phyloP scores from a whole-genome alignment of 2,113 vertebrate genomes.

The Heterocephalus glaber region DNA sequence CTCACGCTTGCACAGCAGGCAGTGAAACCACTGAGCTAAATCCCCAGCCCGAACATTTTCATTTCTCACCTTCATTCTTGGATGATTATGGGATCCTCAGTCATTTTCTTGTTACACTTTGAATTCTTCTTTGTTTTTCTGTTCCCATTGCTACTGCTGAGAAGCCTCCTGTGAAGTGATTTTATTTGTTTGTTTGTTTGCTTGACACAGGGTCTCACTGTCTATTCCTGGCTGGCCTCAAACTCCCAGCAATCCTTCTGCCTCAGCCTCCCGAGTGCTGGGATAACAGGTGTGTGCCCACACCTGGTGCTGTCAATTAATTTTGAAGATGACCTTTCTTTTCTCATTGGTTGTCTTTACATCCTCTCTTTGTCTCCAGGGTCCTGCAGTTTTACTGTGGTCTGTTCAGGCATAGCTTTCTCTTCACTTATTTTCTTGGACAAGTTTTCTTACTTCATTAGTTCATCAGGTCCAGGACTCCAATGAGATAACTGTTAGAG shows the following conservation, averaged over 20 bases:
- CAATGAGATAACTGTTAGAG: not conserved
- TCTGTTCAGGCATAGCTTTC: not conserved
- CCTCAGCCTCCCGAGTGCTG: not conserved
- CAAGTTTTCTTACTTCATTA: not conserved
- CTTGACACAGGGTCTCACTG: not conserved
- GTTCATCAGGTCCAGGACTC: not conserved
- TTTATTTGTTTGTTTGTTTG: not conserved
- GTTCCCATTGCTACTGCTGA: not conserved
- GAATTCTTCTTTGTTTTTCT: not conserved
- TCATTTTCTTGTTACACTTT: not conserved
- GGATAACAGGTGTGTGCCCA: not conserved
- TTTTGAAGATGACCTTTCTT: not conserved
- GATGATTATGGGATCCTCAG: not conserved
- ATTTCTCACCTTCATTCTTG: not conserved
- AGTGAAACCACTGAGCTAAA: too few species aligned
- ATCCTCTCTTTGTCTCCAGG: not conserved
- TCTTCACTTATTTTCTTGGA: slow-evolving; percentile 13
- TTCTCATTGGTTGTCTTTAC: not conserved
- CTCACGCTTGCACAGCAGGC: too few species aligned
- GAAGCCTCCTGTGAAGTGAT: not conserved
- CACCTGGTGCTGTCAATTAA: not conserved
- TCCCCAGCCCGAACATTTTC: too few species aligned
- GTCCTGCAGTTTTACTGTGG: not conserved
- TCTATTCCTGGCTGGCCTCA: not conserved
- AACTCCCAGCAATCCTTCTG: not conserved